Evolutionary conservation across 2,888 invertebrate species (phyloP).

Genomic region (Nipponacmea schrenckii): DNA sequence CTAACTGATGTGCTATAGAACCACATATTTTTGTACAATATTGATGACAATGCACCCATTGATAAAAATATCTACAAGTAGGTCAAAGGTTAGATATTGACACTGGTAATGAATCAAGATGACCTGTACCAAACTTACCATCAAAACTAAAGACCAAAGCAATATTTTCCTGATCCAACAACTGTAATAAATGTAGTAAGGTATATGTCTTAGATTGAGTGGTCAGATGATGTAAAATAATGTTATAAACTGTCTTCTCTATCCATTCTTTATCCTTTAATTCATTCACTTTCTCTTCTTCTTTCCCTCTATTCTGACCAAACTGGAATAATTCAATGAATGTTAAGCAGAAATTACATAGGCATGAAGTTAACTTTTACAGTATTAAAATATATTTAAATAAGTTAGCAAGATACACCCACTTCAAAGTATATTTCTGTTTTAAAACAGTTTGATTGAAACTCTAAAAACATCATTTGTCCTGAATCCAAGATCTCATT

Average conservation of each 20-base stretch:
- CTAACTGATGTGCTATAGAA: too few species aligned
- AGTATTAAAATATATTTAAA: too few species aligned
- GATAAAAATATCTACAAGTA: not conserved
- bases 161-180: conserved; percentile 54
- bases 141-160: conserved; percentile 55
- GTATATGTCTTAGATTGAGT: conserved; percentile 40
- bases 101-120: not conserved
- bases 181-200: conserved; percentile 46
- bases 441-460: too few species aligned
- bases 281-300: conserved; percentile 19
- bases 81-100: not conserved
- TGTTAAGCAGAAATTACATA: too few species aligned
- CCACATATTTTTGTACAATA: not conserved
- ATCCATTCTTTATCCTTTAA: conserved; percentile 51
- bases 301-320: conserved; percentile 10
- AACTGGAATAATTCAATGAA: too few species aligned
- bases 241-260: conserved; percentile 46
- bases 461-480: too few species aligned
- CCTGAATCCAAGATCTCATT: too few species aligned
- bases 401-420: too few species aligned
- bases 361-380: too few species aligned
- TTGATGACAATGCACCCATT: not conserved
- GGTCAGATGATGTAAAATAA: conserved; percentile 47
- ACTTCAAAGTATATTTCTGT: too few species aligned
- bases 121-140: conserved; percentile 37